Evolutionary conservation across 1,140 invertebrate species (phyloP).

Genomic region (Eupristina koningsbergeri): DNA sequence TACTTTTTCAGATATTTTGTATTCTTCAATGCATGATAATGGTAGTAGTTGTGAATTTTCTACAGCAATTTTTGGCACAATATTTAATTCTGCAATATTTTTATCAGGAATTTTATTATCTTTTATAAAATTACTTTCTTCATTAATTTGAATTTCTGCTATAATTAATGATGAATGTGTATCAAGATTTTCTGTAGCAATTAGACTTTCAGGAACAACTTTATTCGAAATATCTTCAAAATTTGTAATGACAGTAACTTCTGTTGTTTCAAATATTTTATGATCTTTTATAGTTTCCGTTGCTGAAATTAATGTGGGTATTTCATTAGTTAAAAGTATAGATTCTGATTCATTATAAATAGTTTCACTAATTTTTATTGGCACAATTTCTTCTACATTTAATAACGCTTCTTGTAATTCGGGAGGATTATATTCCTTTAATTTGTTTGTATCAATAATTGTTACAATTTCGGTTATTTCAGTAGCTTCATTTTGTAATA

Average conservation of each 20-base stretch:
- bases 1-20: slow-evolving; percentile 43
- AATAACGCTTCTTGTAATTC: slow-evolving; percentile 55
- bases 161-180: slow-evolving; percentile 51
- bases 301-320: slow-evolving; percentile 49
- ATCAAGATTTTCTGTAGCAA: slow-evolving; percentile 51
- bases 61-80: slow-evolving; percentile 49
- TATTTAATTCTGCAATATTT: slow-evolving; percentile 44
- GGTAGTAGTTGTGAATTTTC: slow-evolving; percentile 58
- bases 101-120: slow-evolving; percentile 52
- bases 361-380: slow-evolving; percentile 54
- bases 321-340: slow-evolving; percentile 51
- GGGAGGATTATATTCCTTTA: slow-evolving; percentile 49
- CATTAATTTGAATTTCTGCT: slow-evolving; percentile 52
- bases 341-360: slow-evolving; percentile 56
- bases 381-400: slow-evolving; percentile 53
- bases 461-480: slow-evolving; percentile 57
- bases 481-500: slow-evolving; percentile 51
- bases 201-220: slow-evolving; percentile 49
- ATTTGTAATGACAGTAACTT: slow-evolving; percentile 56
- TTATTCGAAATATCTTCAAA: slow-evolving; percentile 51
- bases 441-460: slow-evolving; percentile 45
- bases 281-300: slow-evolving; percentile 53
- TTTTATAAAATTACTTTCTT: slow-evolving; percentile 55
- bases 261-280: slow-evolving; percentile 58
- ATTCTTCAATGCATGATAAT: slow-evolving; percentile 51